These are phyloP conservation scores for Catharus ustulatus DNA, from an alignment of 2,797 vertebrate species.

Conservation along the genomic window DNA sequence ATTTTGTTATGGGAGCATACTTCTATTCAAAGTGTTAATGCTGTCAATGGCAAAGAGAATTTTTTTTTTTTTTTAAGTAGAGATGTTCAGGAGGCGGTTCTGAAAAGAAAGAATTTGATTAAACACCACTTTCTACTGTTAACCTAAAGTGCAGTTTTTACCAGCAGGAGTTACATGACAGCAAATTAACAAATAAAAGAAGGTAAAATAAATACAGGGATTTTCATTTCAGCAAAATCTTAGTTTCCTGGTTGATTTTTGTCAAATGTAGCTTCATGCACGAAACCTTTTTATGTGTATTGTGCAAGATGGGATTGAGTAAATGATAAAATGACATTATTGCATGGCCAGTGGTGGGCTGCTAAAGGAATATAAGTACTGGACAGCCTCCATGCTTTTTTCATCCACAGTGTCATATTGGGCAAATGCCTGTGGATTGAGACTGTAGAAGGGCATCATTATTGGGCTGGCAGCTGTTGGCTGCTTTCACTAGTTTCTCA, in stretches of 20 bases:
- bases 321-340: background rate
- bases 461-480: background rate
- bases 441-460: background rate
- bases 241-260: background rate
- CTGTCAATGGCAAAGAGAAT: background rate
- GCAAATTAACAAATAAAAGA: background rate
- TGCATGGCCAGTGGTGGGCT: background rate
- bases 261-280: background rate
- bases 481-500: background rate
- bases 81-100: background rate
- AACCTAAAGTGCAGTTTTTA: background rate
- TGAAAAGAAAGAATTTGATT: background rate
- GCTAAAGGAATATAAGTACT: background rate
- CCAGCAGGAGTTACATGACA: background rate
- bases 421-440: background rate
- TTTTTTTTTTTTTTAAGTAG: background rate
- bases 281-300: background rate
- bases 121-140: background rate
- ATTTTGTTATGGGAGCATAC: background rate
- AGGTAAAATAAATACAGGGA: background rate
- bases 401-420: accelerated
- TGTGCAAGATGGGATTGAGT: background rate
- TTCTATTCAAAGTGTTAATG: background rate
- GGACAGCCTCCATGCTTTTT: background rate
- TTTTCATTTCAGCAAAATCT: background rate